Base-by-base conservation (phyloP, 2,888 invertebrate genomes). In the Ormyrus nitidulus region DNA sequence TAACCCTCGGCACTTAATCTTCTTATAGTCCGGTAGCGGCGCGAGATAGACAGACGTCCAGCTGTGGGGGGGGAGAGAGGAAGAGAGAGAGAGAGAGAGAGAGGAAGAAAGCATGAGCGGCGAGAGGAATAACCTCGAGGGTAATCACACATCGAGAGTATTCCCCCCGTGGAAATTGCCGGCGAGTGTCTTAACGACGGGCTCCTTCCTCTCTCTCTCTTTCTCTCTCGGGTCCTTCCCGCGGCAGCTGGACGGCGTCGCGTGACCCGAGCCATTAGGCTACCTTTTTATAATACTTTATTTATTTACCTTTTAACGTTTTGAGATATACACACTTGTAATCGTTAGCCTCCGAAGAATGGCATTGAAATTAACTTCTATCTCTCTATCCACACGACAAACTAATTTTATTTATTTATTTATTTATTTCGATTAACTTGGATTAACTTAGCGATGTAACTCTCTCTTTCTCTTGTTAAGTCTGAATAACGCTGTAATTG, bases 351-450 rank as follows among this genome's bases (percentile, higher is more conserved):
- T 69, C 69, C n/a, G 65, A 46, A 59, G 13, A 79, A 79, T 75
- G 71, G 75, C 75, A 79, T 75, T 75, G 53, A 72, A 79, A 66
- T 77, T 74, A 78, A 58, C 62, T 56, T 61, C 34, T 34, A 34
- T 34, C 34, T 34, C 34, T 34, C 34, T 34, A 2, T 34, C 34
- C 4, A 34, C 34, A 34, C 34, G 34, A 34, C 34, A 62, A 74
- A 66, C 74, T 74, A 74, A 74, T 79, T 34, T 66, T 73, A 79
- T 68, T 68, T 79, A 61, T 66, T 73, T 64, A 84, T 83, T 84
- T 84, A 84, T 85, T 83, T 83, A 84, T 84, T 83, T 34, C 71
- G 75, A 80, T 53, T 83, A 84, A 70, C 78, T 82, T 81, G 77
- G 82, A 83, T 79, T 77, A 76, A 83, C 48, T 54, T 49, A 70